Evolutionary conservation across 2,888 invertebrate genomes (phyloP).

Genomic region (Drosophila mayaguana): DNA sequence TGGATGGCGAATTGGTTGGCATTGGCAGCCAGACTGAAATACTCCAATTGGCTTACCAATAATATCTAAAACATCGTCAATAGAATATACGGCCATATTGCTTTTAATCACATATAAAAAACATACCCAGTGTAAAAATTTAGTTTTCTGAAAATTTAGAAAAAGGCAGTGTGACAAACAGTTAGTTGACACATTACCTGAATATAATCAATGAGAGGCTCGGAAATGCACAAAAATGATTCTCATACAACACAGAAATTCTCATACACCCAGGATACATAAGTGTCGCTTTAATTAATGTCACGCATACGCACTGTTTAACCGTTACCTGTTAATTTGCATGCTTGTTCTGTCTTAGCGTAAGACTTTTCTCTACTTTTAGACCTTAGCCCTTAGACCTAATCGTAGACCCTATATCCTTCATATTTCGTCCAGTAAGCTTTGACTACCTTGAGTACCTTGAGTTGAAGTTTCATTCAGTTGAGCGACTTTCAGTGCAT

Average conservation of each 20-base stretch:
- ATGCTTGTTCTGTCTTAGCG: slow-evolving; percentile 49
- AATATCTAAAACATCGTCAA: slow-evolving; percentile 42
- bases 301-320: slow-evolving; percentile 27
- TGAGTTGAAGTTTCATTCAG: slow-evolving; percentile 62
- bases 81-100: slow-evolving; percentile 19
- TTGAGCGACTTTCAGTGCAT: slow-evolving; percentile 20
- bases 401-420: slow-evolving; percentile 34
- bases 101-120: neutral
- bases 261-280: neutral
- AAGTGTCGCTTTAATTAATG: neutral
- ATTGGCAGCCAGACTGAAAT: too few relatives aligned
- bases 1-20: neutral
- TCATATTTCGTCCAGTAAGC: slow-evolving; percentile 58
- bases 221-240: neutral
- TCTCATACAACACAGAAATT: neutral
- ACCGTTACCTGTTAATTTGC: slow-evolving; percentile 35
- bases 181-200: neutral
- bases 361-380: slow-evolving; percentile 22
- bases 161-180: neutral
- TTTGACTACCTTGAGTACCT: slow-evolving; percentile 57
- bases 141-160: neutral
- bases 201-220: neutral
- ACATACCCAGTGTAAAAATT: neutral
- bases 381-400: slow-evolving; percentile 17
- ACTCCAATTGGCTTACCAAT: slow-evolving; percentile 47